Percentiles rank a stretch among this genome's conserved stretches.
These are phyloP conservation scores for Passer montanus DNA, from an alignment of 2,113 vertebrate genomes.

Conservation along the genomic window DNA sequence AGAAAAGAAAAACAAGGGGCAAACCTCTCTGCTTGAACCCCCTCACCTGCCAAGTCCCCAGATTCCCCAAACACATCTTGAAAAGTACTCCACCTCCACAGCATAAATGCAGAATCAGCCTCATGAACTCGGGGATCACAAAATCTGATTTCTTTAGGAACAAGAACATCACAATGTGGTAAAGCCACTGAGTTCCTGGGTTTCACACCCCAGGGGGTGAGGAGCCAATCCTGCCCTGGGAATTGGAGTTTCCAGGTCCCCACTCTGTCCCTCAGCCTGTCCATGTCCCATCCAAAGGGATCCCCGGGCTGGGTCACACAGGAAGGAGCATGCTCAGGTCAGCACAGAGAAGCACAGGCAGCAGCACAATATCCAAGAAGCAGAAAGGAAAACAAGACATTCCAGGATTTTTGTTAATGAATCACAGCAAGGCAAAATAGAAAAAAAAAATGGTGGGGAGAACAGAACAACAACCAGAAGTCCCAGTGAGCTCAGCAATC, in stretches of 20 bases:
- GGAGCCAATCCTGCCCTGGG: not conserved
- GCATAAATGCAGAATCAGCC: not conserved
- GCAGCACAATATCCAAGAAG: not conserved
- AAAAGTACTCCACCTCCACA: accelerated
- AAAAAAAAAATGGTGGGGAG: not conserved
- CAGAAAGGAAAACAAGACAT: not conserved
- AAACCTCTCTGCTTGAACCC: not conserved
- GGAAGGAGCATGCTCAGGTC: conserved; percentile 37
- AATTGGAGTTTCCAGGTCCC: not conserved
- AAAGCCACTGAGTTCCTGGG: not conserved
- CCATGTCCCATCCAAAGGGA: not conserved
- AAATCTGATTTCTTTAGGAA: not conserved
- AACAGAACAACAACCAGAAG: not conserved
- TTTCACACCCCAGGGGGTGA: not conserved
- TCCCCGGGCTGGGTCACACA: not conserved
- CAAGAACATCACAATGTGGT: not conserved
- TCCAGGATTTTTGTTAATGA: conserved; percentile 41
- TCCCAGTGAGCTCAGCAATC: conserved; percentile 9
- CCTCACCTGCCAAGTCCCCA: not conserved
- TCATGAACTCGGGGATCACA: accelerated
- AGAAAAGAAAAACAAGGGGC: not conserved
- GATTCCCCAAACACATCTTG: not conserved
- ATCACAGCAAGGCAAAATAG: not conserved
- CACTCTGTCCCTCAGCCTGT: not conserved
- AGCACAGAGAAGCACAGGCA: conserved; percentile 28